These are phyloP conservation scores for Oenanthe oenanthe DNA, from an alignment of 2,113 vertebrate species.

Conservation along the genomic window DNA sequence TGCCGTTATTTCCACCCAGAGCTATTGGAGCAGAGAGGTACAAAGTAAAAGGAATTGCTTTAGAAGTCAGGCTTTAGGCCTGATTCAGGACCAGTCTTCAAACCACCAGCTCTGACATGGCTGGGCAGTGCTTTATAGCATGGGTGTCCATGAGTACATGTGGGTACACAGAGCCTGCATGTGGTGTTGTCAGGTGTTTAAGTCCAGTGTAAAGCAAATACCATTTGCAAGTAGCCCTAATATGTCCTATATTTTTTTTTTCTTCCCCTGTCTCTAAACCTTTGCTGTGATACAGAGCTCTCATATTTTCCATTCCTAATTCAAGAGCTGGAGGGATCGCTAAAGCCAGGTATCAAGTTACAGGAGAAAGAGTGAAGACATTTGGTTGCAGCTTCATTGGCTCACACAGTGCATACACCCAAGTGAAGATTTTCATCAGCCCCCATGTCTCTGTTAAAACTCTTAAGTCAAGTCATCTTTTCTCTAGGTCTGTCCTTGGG, in stretches of 20 bases:
- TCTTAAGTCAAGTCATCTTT: not conserved
- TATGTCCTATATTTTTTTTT: not conserved
- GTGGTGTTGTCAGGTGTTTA: not conserved
- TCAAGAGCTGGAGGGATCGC: conserved; percentile 54
- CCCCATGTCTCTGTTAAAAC: not conserved
- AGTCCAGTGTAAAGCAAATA: not conserved
- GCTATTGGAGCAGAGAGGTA: not conserved
- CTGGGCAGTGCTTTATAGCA: not conserved
- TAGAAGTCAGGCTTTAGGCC: not conserved
- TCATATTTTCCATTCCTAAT: conserved; percentile 71
- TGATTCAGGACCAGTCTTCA: not conserved
- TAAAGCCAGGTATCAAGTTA: conserved; percentile 59
- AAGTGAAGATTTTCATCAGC: not conserved
- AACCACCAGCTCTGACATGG: not conserved
- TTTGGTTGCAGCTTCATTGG: conserved; percentile 52
- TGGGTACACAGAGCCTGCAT: not conserved
- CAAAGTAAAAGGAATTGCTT: not conserved
- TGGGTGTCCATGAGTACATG: accelerated
- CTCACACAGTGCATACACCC: not conserved
- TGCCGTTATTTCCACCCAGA: not conserved
- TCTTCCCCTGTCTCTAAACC: not conserved
- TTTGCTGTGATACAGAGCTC: conserved; percentile 29
- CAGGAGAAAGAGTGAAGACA: conserved; percentile 60
- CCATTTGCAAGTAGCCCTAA: not conserved
- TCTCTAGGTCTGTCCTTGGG: not conserved